Evolutionary conservation across 1,140 invertebrate species (phyloP).

Genomic region (Rhopalosiphum maidis): DNA sequence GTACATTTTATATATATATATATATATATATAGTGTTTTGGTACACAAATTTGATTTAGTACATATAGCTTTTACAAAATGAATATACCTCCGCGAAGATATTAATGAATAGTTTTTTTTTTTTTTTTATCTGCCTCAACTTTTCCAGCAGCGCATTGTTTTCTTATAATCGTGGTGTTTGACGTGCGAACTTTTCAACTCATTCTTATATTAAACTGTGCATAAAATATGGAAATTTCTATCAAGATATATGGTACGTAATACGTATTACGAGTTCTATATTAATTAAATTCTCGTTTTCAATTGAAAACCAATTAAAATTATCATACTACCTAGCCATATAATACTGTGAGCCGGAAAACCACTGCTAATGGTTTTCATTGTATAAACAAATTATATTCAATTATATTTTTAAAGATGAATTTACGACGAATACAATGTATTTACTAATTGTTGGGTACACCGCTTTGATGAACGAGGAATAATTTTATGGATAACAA

Average conservation of each 20-base stretch:
- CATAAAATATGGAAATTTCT: background rate
- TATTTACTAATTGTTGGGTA: background rate
- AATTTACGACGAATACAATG: background rate
- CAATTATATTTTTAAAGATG: background rate
- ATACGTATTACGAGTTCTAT: background rate
- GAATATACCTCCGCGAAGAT: background rate
- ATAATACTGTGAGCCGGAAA: background rate
- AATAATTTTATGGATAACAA: background rate
- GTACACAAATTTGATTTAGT: background rate
- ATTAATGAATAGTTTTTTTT: background rate
- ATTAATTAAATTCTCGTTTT: background rate
- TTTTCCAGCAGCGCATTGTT: background rate
- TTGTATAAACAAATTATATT: background rate
- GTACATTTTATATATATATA: background rate
- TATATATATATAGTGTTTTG: too few species aligned
- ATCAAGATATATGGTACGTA: background rate
- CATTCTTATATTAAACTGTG: background rate
- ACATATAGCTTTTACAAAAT: background rate
- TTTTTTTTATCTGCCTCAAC: background rate
- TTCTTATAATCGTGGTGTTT: background rate
- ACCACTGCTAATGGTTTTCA: background rate
- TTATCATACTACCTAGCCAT: background rate
- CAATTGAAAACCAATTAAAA: background rate
- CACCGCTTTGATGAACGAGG: too few species aligned
- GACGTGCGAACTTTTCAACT: background rate